phyloP scores from a whole-genome alignment of 1,140 invertebrate genomes.

The Elysia chlorotica region DNA sequence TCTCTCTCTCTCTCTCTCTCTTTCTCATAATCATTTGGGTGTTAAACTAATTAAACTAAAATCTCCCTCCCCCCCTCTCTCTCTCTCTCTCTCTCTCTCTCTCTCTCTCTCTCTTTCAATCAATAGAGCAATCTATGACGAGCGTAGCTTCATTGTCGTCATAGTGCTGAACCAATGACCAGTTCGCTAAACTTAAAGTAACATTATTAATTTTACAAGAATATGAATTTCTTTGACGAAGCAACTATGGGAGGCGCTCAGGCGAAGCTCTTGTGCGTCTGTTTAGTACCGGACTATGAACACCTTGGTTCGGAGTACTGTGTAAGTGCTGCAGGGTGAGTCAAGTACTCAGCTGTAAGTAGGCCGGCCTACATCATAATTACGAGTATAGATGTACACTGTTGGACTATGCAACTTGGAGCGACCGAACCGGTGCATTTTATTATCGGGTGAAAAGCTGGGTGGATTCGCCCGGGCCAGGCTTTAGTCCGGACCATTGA shows the following conservation, averaged over 20 bases:
- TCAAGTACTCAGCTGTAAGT: too few species aligned
- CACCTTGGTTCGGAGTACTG: too few species aligned
- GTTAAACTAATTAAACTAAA: background rate
- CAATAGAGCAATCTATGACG: background rate
- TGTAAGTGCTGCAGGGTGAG: too few species aligned
- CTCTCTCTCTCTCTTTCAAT: background rate
- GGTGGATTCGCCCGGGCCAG: background rate
- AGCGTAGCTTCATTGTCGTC: background rate
- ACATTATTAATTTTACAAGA: too few species aligned
- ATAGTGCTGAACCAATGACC: background rate
- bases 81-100: background rate
- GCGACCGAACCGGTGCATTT: background rate
- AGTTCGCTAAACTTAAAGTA: too few species aligned
- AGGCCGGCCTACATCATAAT: background rate
- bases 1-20: conserved; percentile 14
- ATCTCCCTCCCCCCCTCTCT: background rate
- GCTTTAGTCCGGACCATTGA: background rate
- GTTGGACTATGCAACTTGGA: background rate
- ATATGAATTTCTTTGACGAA: background rate
- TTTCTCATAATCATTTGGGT: background rate
- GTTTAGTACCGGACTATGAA: too few species aligned
- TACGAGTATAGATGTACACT: background rate
- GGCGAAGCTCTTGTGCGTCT: background rate
- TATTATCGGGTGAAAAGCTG: background rate
- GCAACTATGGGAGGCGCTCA: background rate